These are phyloP conservation scores for Amphiprion ocellaris DNA, from an alignment of 2,113 vertebrate species.

Conservation along the genomic window DNA sequence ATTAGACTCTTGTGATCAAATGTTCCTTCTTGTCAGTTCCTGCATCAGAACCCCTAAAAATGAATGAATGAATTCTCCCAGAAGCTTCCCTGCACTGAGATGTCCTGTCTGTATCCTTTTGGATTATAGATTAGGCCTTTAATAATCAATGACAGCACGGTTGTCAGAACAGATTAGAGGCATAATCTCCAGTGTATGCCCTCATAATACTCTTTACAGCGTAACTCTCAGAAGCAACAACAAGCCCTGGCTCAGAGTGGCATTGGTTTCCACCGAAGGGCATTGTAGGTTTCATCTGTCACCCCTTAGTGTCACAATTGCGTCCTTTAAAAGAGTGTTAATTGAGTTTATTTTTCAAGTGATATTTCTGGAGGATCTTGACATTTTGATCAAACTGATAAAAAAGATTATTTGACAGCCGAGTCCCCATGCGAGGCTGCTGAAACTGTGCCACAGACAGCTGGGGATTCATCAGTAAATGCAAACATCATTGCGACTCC, in stretches of 20 bases:
- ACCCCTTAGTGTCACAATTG: background rate
- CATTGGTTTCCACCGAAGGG: slow-evolving; percentile 41
- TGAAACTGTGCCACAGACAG: too few species aligned
- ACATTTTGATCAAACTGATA: slow-evolving; percentile 60
- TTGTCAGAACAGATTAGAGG: slow-evolving; percentile 74
- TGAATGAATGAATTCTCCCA: background rate
- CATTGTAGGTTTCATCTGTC: slow-evolving; percentile 15
- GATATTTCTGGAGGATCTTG: slow-evolving; percentile 29
- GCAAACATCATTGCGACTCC: slow-evolving; percentile 7
- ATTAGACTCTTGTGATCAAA: slow-evolving; percentile 1
- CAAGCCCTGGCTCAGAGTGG: slow-evolving; percentile 32
- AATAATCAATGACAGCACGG: slow-evolving; percentile 73
- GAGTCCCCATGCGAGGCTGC: background rate
- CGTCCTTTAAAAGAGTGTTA: slow-evolving; percentile 39
- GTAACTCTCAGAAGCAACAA: slow-evolving; percentile 59
- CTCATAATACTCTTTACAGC: slow-evolving; percentile 64
- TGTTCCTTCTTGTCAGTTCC: background rate
- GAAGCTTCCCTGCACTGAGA: background rate
- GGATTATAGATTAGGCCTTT: slow-evolving; percentile 73
- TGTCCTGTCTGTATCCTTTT: slow-evolving; percentile 32
- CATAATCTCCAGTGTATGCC: slow-evolving; percentile 66
- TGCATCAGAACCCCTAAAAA: background rate
- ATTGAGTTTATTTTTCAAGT: background rate
- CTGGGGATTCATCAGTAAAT: background rate
- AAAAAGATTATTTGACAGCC: slow-evolving; percentile 31